Conservation (phyloP, 2,888 invertebrate species). For the Meghimatium bilineatum region DNA sequence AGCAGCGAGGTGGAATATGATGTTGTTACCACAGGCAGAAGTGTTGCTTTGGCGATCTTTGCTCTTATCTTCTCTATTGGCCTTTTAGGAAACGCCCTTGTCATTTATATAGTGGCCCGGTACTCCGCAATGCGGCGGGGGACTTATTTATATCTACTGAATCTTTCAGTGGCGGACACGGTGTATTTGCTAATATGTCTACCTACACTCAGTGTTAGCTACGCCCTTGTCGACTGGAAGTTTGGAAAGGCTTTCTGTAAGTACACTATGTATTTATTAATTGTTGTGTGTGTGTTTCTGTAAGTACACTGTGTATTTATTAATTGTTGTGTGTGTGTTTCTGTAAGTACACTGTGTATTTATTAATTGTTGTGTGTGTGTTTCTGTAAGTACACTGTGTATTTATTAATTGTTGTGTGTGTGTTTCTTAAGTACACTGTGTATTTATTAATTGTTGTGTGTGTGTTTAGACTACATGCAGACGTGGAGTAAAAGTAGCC, state of each 20-base stretch:
- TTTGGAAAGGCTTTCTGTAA: slow-evolving; percentile 92
- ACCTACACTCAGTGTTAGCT: slow-evolving; percentile 92
- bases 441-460: too few species aligned
- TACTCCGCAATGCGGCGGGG: slow-evolving; percentile 55
- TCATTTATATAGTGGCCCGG: slow-evolving; percentile 50
- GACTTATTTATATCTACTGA: slow-evolving; percentile 58
- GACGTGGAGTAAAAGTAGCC: too few species aligned
- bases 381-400: too few species aligned
- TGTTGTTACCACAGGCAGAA: slow-evolving; percentile 1
- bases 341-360: too few species aligned
- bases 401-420: too few species aligned
- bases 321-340: too few species aligned
- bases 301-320: too few species aligned
- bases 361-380: too few species aligned
- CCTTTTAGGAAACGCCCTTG: slow-evolving; percentile 47
- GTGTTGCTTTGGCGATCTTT: slow-evolving; percentile 30
- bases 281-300: too few species aligned
- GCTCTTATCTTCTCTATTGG: slow-evolving; percentile 29
- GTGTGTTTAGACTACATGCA: too few species aligned
- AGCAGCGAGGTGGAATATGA: not conserved
- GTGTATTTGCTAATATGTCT: slow-evolving; percentile 92
- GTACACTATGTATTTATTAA: slow-evolving; percentile 55
- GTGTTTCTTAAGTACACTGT: too few species aligned
- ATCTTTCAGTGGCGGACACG: slow-evolving; percentile 82
- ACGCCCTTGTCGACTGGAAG: slow-evolving; percentile 87